Evolutionary conservation across 2,888 invertebrate species (phyloP), one percentile per base, ranked within the genome.

Genomic region (Netelia inedita): DNA sequence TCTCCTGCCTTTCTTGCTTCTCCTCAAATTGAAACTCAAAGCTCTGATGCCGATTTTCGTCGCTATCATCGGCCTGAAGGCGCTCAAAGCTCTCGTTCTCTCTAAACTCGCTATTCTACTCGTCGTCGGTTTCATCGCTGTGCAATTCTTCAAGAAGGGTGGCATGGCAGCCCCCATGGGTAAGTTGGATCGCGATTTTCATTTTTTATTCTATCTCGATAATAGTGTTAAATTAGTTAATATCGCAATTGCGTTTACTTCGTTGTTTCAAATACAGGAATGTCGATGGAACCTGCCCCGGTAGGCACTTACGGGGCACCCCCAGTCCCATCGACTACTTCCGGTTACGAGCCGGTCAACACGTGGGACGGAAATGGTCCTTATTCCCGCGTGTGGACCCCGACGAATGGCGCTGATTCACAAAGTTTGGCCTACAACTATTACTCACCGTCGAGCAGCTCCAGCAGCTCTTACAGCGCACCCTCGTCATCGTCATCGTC

Each of bases 21-120:
- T 98, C 72, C 94, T 98, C 90, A 98, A 98, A 94, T 94, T 98
- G 91, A 98, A 98, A 94, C 95, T 97, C 95, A 97, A 98, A 94
- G 96, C 97, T 28, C 93, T 98, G 85, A 96, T 97, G 96, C 98
- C 98, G 53, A 96, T 98, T 90, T 95, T 98, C 89, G 95, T 98
- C 43, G 95, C 96, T 63, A 94, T 97, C 90, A 96, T 97, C 92
- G 97, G 97, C 87, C 94, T 98, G 88, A 98, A 98, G 94, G 97
- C 98, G 28, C 94, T 97, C 89, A 98, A 98, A 94, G 98, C 98
- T 84, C 94, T 98, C 86, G 95, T 98, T 85, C 95, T 98, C 90
- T 97, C 97, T 92, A 98, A 98, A 93, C 94, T 98, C 88, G 97
- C 98, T 85, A 96, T 98, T 91, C 95, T 96, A 50, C 94, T 97